Conservation (phyloP, 2,113 vertebrate species). For the Penelope pileata region DNA sequence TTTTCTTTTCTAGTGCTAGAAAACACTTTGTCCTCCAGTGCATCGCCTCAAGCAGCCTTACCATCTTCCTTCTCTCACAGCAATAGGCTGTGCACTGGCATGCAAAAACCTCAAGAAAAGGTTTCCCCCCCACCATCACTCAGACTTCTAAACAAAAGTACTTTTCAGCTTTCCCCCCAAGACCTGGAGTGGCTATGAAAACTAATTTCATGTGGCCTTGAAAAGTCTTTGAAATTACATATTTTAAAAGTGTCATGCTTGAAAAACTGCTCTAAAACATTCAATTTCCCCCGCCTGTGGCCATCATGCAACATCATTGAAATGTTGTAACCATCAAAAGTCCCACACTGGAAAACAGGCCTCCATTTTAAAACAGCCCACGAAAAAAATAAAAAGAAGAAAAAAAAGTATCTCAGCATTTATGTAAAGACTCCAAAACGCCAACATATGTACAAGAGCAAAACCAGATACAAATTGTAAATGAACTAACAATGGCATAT, state of each 20-base stretch:
- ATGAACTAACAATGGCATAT: constrained; percentile 65
- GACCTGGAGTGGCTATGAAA: constrained; percentile 78
- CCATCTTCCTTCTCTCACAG: constrained; percentile 69
- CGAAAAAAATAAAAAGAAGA: constrained; percentile 59
- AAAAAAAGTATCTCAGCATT: constrained; percentile 70
- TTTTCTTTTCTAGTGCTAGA: constrained; percentile 81
- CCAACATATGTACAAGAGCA: constrained; percentile 80
- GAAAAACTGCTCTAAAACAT: constrained; percentile 74
- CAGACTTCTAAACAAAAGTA: constrained; percentile 83
- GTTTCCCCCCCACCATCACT: constrained; percentile 79
- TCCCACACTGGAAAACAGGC: constrained; percentile 71
- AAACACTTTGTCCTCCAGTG: constrained; percentile 79
- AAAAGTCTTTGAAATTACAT: constrained; percentile 74
- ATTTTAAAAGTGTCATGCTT: constrained; percentile 77
- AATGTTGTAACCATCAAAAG: constrained; percentile 67
- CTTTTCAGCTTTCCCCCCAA: constrained; percentile 76
- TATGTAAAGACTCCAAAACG: constrained; percentile 76
- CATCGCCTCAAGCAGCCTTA: constrained; percentile 73
- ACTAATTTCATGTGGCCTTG: constrained; percentile 72
- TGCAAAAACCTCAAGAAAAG: constrained; percentile 81
- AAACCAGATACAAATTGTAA: constrained; percentile 70
- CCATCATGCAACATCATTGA: constrained; percentile 62
- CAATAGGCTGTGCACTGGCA: constrained; percentile 77
- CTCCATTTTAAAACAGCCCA: constrained; percentile 78
- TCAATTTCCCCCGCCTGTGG: constrained; percentile 70